Conservation (phyloP, 2,113 vertebrate species). For the Oncorhynchus masou region DNA sequence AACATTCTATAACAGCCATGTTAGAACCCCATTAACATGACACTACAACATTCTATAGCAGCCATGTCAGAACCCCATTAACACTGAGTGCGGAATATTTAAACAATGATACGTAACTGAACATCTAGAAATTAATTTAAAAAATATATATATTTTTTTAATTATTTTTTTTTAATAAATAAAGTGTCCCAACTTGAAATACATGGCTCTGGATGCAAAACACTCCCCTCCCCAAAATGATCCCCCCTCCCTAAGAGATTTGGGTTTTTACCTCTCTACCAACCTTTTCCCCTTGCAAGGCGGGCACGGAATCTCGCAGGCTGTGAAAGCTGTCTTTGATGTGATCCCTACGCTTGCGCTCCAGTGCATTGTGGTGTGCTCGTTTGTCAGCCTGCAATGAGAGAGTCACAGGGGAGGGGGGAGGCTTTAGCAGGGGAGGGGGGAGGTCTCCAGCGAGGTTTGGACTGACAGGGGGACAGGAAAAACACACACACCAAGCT, state of each 20-base stretch:
- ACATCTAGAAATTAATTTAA: too few species aligned
- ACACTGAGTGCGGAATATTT: too few species aligned
- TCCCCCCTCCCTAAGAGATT: not conserved
- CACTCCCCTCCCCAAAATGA: not conserved
- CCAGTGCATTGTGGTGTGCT: constrained; percentile 98
- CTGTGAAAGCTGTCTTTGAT: constrained; percentile 99
- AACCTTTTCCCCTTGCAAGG: constrained; percentile 98
- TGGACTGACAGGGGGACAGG: not conserved
- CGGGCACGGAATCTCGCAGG: constrained; percentile 94
- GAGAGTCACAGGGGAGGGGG: constrained; percentile 50
- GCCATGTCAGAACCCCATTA: not conserved
- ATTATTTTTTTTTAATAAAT: too few species aligned
- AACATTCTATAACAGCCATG: too few species aligned
- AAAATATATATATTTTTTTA: too few species aligned
- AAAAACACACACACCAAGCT: not conserved
- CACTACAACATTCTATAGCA: not conserved
- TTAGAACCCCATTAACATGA: not conserved
- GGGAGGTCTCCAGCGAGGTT: constrained; percentile 6
- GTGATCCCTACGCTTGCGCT: constrained; percentile 99
- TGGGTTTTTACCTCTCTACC: constrained; percentile 53
- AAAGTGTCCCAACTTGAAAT: too few species aligned
- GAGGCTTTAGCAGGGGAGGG: constrained; percentile 51
- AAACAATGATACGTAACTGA: not conserved
- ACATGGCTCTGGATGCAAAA: not conserved
- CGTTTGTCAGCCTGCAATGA: constrained; percentile 94